Conservation (phyloP, 2,113 vertebrate genomes). For the Telmatochromis brichardi region DNA sequence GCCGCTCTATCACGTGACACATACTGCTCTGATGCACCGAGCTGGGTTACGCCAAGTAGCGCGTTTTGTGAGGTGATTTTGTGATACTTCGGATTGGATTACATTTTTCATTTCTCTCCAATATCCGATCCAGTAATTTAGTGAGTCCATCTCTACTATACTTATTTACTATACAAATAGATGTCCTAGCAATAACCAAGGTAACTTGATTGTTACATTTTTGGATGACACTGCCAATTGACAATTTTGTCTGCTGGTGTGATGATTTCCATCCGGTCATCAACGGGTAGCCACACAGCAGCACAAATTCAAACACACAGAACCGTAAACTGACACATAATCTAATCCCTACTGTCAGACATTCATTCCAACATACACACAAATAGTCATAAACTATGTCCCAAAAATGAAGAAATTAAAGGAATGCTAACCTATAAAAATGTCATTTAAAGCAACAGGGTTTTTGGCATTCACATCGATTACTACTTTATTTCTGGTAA, state of each 20-base stretch:
- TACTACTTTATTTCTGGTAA: not conserved
- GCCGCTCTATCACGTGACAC: too few relatives aligned
- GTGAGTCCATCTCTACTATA: rapidly evolving
- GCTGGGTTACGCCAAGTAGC: too few relatives aligned
- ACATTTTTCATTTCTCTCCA: not conserved
- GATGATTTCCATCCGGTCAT: not conserved
- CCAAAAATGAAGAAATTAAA: not conserved
- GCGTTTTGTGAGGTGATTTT: not conserved
- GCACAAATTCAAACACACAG: not conserved
- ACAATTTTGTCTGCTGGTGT: not conserved
- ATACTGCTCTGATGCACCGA: too few relatives aligned
- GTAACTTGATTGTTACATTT: not conserved
- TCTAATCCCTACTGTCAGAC: not conserved
- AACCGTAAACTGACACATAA: not conserved
- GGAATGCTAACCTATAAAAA: not conserved
- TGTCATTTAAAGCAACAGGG: not conserved
- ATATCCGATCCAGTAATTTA: not conserved
- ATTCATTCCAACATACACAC: not conserved
- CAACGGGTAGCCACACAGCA: not conserved
- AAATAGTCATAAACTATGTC: not conserved
- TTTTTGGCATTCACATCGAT: not conserved
- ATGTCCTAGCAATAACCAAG: not conserved
- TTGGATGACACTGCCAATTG: not conserved
- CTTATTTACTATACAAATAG: not conserved
- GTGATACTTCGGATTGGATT: not conserved